Evolutionary conservation across 2,888 invertebrate genomes (phyloP), one percentile per base, ranked within the genome.

Genomic region (Philereme vetulata): DNA sequence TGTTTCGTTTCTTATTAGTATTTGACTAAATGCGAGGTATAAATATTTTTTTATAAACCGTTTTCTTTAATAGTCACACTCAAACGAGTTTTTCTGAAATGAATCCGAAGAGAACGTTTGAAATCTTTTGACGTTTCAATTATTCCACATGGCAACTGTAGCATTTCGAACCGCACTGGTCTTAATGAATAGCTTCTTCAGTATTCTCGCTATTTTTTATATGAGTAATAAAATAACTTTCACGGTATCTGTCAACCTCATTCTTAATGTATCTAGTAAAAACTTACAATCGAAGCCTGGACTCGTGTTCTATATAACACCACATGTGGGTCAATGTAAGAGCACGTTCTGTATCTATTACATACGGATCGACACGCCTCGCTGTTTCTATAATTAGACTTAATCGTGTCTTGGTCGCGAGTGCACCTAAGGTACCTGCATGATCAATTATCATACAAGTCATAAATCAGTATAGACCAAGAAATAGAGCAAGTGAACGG

Each of bases 301-400:
- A 74, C 71, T 75, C 74, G 75, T 75, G 74, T 70, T 70, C 68
- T 72, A 60, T 76, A 77, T 82, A 72, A 80, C 80, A 72, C 77
- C 71, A 80, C 79, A 90, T 87, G 89, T 91, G 75, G 91, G 91
- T 91, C 91, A 91, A 87, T 91, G 90, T 82, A 72, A 85, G 73
- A 74, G 68, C 73, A 72, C 65, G 75, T 78, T 72, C 69, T 73
- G 65, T 75, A 73, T 75, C 72, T 65, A 72, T 76, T 81, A 76
- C 75, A 81, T 75, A 81, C 74, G 72, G 76, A 78, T 76, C 75
- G 81, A 80, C 83, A 81, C 81, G 74, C 81, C 81, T 80, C 74
- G 80, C 69, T 78, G 74, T 77, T 72, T 75, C 77, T 84, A 84
- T 82, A 81, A 81, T 84, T 85, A 86, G 83, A 80, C 68, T 57